Evolutionary conservation across 2,113 vertebrate genomes (phyloP).

Genomic region (Coryphaenoides rupestris): DNA sequence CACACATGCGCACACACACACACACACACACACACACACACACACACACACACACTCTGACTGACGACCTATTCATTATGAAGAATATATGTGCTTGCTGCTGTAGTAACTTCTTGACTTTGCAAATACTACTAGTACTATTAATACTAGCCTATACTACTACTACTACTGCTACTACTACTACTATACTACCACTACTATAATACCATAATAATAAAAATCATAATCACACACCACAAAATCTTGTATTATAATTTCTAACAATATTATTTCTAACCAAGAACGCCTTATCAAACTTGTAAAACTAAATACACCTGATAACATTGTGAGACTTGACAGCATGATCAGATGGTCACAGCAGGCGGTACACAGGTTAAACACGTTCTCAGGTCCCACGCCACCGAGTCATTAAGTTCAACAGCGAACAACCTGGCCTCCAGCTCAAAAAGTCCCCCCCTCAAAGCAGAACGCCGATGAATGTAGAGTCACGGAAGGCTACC

Average conservation of each 20-base stretch:
- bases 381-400: too few relatives aligned
- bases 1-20: slow-evolving; percentile 10
- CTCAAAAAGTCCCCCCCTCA: too few relatives aligned
- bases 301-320: not conserved
- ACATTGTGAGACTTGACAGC: not conserved
- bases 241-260: not conserved
- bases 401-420: too few relatives aligned
- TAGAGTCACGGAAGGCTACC: too few relatives aligned
- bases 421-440: too few relatives aligned
- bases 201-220: not conserved
- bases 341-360: too few relatives aligned
- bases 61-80: not conserved
- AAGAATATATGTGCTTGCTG: too few relatives aligned
- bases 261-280: not conserved
- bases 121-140: not conserved
- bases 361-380: too few relatives aligned
- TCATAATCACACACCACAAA: not conserved
- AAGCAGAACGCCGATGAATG: too few relatives aligned
- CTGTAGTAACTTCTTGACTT: slow-evolving; percentile 13
- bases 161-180: not conserved
- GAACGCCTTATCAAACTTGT: not conserved
- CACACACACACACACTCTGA: slow-evolving; percentile 23
- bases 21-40: slow-evolving; percentile 7
- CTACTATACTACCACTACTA: not conserved
- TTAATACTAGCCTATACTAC: not conserved